Conservation (phyloP, 1,140 invertebrate genomes). For the Drosophila bocqueti region DNA sequence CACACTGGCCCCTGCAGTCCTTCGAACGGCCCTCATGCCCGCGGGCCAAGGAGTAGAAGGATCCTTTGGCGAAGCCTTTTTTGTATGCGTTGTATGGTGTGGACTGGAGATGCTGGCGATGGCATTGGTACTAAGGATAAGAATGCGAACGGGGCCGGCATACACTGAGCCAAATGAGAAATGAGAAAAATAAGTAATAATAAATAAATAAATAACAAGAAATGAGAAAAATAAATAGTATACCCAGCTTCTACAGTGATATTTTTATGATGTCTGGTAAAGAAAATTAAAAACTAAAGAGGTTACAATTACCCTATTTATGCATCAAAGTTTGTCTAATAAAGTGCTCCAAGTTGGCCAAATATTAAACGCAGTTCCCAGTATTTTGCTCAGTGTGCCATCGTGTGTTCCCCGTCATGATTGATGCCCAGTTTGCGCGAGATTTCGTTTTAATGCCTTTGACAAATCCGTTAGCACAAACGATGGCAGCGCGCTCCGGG, state of each 20-base stretch:
- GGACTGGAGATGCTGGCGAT: conserved; percentile 17
- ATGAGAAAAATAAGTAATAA: too few species aligned
- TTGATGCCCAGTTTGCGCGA: conserved; percentile 79
- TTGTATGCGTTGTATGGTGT: conserved; percentile 41
- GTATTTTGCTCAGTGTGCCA: conserved; percentile 20
- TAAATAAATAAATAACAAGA: too few species aligned
- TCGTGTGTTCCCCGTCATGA: conserved; percentile 60
- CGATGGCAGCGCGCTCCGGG: conserved; percentile 24
- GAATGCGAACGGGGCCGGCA: conserved; percentile 3
- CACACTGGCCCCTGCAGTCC: conserved; percentile 5
- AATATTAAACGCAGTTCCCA: not conserved
- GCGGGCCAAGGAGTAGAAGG: conserved; percentile 21
- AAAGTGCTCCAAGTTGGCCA: not conserved
- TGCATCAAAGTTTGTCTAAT: not conserved
- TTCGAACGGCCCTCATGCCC: not conserved
- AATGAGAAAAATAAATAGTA: not conserved
- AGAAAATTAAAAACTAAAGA: not conserved
- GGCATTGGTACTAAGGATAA: conserved; percentile 8
- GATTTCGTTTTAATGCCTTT: conserved; percentile 82
- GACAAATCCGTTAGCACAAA: conserved; percentile 79
- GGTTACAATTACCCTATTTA: not conserved
- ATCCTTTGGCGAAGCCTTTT: conserved; percentile 46
- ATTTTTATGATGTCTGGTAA: not conserved
- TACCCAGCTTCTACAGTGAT: too few species aligned
- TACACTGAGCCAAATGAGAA: not conserved